Percentiles rank a stretch among this genome's conserved stretches.
phyloP scores from a whole-genome alignment of 1,140 invertebrate species.

The Calephelis virginiensis region DNA sequence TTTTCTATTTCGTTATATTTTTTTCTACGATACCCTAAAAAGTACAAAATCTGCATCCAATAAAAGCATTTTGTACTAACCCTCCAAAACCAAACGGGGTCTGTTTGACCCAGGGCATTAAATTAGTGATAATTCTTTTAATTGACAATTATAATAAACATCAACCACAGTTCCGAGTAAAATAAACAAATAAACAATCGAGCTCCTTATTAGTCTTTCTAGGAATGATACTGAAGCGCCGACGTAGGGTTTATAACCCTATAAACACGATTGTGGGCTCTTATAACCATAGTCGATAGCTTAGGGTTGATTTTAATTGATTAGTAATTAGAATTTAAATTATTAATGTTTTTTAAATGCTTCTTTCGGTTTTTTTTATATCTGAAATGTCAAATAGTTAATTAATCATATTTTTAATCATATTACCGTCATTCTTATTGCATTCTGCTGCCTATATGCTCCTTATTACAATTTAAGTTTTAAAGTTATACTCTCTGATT shows the following conservation, averaged over 20 bases:
- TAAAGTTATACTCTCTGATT: too few species aligned
- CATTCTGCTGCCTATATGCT: too few species aligned
- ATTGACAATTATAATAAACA: conserved; percentile 12
- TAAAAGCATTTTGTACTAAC: conserved; percentile 4
- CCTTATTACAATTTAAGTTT: too few species aligned
- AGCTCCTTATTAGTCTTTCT: conserved; percentile 18
- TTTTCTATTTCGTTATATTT: too few species aligned
- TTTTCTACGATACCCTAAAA: not conserved
- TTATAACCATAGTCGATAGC: conserved; percentile 1
- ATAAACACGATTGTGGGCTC: conserved; percentile 6
- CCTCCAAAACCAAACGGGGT: not conserved
- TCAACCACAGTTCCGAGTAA: conserved; percentile 19
- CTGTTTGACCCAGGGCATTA: not conserved
- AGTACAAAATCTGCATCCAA: not conserved
- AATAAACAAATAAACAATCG: conserved; percentile 23
- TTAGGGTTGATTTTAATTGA: conserved; percentile 3
- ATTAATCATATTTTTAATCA: too few species aligned
- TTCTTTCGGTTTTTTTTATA: too few species aligned
- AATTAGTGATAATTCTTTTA: conserved; percentile 14
- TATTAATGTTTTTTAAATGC: not conserved
- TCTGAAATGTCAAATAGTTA: too few species aligned
- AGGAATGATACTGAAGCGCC: conserved; percentile 17
- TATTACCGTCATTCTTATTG: too few species aligned
- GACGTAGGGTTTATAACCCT: conserved; percentile 13
- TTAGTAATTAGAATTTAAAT: conserved; percentile 10